A percentile compares a stretch with the other conserved stretches of the same genome.
phyloP scores from a whole-genome alignment of 2,797 vertebrate genomes.

The Notolepis coatsorum region DNA sequence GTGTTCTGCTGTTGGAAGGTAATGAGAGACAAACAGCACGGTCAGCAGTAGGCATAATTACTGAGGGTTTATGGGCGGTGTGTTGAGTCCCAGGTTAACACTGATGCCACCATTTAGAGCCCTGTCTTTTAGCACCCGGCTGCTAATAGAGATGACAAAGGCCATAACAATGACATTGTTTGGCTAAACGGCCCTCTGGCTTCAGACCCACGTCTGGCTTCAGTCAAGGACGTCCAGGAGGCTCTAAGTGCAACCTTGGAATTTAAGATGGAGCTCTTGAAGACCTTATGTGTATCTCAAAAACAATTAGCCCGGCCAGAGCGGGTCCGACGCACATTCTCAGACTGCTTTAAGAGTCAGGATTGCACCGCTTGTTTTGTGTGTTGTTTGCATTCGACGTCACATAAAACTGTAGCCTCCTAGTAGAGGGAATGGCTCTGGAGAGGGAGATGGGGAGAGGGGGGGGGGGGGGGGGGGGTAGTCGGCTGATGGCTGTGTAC shows the following conservation, averaged over 20 bases:
- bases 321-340: conserved; percentile 59
- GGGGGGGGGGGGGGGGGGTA: too few relatives aligned
- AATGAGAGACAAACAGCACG: conserved; percentile 74
- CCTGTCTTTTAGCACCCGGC: conserved; percentile 86
- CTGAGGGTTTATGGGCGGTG: conserved; percentile 74
- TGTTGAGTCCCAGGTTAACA: conserved; percentile 78
- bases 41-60: conserved; percentile 78
- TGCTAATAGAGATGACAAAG: conserved; percentile 87
- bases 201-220: conserved; percentile 77
- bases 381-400: conserved; percentile 73
- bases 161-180: conserved; percentile 84
- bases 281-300: conserved; percentile 52
- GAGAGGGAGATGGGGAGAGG: conserved; percentile 31
- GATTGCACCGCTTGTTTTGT: conserved; percentile 51
- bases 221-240: conserved; percentile 78
- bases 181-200: conserved; percentile 73
- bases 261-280: conserved; percentile 73
- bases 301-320: conserved; percentile 64
- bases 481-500: conserved; percentile 17
- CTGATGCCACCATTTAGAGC: conserved; percentile 76
- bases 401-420: conserved; percentile 31
- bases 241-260: conserved; percentile 77
- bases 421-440: conserved; percentile 19
- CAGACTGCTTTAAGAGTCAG: conserved; percentile 63
- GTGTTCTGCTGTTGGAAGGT: conserved; percentile 65